Base-by-base conservation (phyloP, 1,140 invertebrate genomes). In the Drosophila ambigua region DNA sequence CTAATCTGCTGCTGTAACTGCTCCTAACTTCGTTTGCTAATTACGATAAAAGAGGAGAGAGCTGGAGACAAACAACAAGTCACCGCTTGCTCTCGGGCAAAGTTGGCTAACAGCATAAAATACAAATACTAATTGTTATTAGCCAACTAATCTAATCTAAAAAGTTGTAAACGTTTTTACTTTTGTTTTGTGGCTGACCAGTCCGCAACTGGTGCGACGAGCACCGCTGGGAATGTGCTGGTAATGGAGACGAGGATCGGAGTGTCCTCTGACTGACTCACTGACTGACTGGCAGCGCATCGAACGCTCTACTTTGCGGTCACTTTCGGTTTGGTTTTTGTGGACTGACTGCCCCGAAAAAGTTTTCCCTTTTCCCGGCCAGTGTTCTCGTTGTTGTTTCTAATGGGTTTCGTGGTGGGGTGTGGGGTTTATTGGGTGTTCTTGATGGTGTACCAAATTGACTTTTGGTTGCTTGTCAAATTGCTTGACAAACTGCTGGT, bases 51-150 rank as follows among this genome's bases (percentile, higher is more conserved):
- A 81, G 1, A 20, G 20, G 20, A 52, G 23, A 64, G 45, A 35
- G 43, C 48, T 26, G 44, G 53, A 9, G 20, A 16, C 31, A 9
- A 74, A 23, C 60, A 55, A 61, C 43, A 53, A 46, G 45, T 46
- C 48, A 5, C 20, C 20, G 6, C 26, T 5, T 28, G 26, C 26
- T 13, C 11, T 39, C 35, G 13, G 15, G 41, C 64, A 39, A 74
- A 78, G 83, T 75, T 78, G 75, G 31, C 67, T 66, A 77, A 89
- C 69, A 76, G 66, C 83, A 88, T 88, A 88, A 88, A 88, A 88
- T 88, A 88, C 84, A 88, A 88, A 88, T 88, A 90, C 87, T 90
- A 90, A 90, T 90, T 90, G 87, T 90, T 90, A 90, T 90, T 90
- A 87, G 88, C 82, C 84, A 90, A 90, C 87, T 90, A 90, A 90